phyloP scores from a whole-genome alignment of 2,113 vertebrate genomes.

The Antidorcas marsupialis region DNA sequence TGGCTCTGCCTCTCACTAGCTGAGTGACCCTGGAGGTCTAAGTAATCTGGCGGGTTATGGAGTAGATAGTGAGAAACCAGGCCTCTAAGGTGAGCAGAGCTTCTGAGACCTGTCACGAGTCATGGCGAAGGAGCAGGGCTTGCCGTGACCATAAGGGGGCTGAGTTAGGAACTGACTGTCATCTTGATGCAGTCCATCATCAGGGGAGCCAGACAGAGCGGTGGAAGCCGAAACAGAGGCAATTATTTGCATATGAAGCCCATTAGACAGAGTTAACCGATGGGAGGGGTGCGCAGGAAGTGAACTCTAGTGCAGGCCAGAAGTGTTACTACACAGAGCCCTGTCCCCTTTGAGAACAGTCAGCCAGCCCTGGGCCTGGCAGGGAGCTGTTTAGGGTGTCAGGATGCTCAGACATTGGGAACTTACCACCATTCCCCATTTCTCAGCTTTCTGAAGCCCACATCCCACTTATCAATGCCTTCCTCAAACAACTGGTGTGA shows the following conservation, averaged over 20 bases:
- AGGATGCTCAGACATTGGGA: neutral
- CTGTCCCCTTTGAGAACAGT: neutral
- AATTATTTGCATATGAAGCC: neutral
- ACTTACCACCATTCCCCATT: neutral
- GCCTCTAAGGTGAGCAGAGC: neutral
- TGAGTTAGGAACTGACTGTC: neutral
- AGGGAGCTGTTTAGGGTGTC: neutral
- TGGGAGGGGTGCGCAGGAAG: neutral
- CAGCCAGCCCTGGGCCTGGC: neutral
- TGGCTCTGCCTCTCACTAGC: neutral
- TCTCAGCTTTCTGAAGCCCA: neutral
- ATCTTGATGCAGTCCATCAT: neutral
- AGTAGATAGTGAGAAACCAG: neutral
- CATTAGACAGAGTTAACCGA: neutral
- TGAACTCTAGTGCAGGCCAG: neutral
- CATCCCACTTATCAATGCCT: neutral
- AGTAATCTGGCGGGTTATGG: neutral
- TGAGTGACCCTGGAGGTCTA: neutral
- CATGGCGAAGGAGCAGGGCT: neutral
- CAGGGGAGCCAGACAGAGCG: neutral
- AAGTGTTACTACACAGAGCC: neutral
- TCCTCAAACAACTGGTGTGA: neutral
- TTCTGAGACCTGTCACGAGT: neutral
- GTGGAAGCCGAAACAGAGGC: neutral
- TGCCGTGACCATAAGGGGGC: neutral